Conservation (phyloP, 2,113 vertebrate genomes). For the Phycodurus eques region DNA sequence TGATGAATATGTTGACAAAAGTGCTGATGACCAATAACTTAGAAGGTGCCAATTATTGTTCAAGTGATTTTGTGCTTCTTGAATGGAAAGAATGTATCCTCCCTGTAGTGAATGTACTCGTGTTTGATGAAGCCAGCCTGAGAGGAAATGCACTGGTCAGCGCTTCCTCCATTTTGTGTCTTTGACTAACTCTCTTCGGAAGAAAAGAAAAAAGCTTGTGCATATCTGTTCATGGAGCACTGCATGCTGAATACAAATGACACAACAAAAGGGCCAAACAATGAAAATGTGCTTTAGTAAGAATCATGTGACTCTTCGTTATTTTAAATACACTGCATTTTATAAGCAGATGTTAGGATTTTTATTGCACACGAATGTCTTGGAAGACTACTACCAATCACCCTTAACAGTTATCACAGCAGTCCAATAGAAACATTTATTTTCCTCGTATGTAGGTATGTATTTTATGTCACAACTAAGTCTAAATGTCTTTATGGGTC, state of each 20-base stretch:
- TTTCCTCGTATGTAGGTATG: not conserved
- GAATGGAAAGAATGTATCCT: constrained; percentile 64
- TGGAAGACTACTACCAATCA: not conserved
- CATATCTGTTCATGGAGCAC: constrained; percentile 11
- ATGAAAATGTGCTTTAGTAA: constrained; percentile 31
- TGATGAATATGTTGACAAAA: constrained; percentile 22
- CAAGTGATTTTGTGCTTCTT: constrained; percentile 37
- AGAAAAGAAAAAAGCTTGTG: constrained; percentile 6
- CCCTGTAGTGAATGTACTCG: constrained; percentile 61
- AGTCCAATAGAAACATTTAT: constrained; percentile 17
- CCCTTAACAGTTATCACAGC: not conserved
- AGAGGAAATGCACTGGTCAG: constrained; percentile 2
- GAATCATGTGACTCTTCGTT: constrained; percentile 33
- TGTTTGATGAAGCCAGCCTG: constrained; percentile 48
- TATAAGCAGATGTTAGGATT: constrained; percentile 21
- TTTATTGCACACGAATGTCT: not conserved
- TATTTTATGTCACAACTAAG: constrained; percentile 7
- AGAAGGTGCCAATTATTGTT: constrained; percentile 58
- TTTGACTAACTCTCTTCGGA: not conserved
- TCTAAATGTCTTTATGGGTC: constrained; percentile 38
- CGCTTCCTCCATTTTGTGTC: constrained; percentile 3
- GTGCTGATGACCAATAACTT: constrained; percentile 31
- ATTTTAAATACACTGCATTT: constrained; percentile 16
- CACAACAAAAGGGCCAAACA: constrained; percentile 14
- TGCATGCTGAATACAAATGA: constrained; percentile 44